Evolutionary conservation across 2,888 invertebrate genomes (phyloP), one percentile per base, ranked within the genome.

Genomic region (Meiosimyza decipiens): DNA sequence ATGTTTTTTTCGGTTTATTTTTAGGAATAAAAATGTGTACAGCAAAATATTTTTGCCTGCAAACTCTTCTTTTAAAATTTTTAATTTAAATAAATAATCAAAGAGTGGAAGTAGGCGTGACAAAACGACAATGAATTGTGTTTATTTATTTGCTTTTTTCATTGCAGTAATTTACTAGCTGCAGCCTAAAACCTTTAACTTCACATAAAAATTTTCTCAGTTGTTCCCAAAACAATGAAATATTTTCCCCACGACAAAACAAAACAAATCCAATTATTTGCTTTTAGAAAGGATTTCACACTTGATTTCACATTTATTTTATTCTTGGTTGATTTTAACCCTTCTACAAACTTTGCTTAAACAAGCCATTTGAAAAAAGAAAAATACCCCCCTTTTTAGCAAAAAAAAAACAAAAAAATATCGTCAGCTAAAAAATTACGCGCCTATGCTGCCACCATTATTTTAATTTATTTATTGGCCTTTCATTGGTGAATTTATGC

Each of bases 381-480:
- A 22, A 7, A 47, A 57, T 12, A 18, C 57, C 11, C 57, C 57
- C 57, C 7, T 28, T 54, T 52, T 54, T 57, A 16, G 22, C n/a
- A 12, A 18, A 12, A 18, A 22, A 18, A 12, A 13, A 1, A 3
- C 16, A 1, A 4, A 28, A 28, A 18, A 51, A 47, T 18, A 57
- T 57, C 40, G 9, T 40, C 40, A 40, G 54, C 69, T 51, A 76
- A 75, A n/a, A 77, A 80, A 76, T 75, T 75, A 77, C 73, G 73
- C 74, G 72, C 69, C 75, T 68, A 67, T 73, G 68, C 79, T 33
- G 74, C 76, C 76, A 78, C 80, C 82, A 85, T 86, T 84, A 83
- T 84, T 85, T 85, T 84, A 85, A 85, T 86, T 85, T 86, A 86
- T 86, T 86, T 85, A 81, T 84, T 83, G 83, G 80, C 79, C 77